A percentile compares a stretch with the other conserved stretches of the same genome.
phyloP scores from a whole-genome alignment of 1,140 invertebrate genomes.

The Mycetomoellerius zeteki region DNA sequence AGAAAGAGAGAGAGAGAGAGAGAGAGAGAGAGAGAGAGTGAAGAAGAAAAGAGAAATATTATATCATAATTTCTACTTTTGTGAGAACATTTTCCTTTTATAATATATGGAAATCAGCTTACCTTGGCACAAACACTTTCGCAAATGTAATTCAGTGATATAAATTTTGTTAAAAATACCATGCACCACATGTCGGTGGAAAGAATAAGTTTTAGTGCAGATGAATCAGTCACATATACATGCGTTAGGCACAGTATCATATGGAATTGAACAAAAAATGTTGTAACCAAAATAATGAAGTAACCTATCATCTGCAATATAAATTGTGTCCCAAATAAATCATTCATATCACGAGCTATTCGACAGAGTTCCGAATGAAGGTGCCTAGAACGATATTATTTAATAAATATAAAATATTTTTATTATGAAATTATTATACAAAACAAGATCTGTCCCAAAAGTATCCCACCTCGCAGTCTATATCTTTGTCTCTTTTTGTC shows the following conservation, averaged over 20 bases:
- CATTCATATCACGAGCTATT: slow-evolving; percentile 14
- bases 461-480: no score
- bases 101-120: not conserved
- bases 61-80: not conserved
- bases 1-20: not conserved
- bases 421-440: no score
- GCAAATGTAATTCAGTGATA: slow-evolving; percentile 12
- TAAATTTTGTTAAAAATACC: not conserved
- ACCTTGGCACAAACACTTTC: slow-evolving; percentile 31
- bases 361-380: not conserved
- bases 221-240: not conserved
- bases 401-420: no score
- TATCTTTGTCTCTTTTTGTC: no score
- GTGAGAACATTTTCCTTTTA: not conserved
- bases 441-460: no score
- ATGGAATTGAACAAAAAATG: slow-evolving; percentile 3
- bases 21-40: no score
- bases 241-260: not conserved
- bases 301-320: not conserved
- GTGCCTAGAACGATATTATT: no score
- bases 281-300: not conserved
- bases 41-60: no score
- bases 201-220: not conserved
- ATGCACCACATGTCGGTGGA: not conserved
- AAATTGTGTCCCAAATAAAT: slow-evolving; percentile 25